Evolutionary conservation across 2,888 invertebrate genomes (phyloP).

Genomic region (Drosophila kokeensis): DNA sequence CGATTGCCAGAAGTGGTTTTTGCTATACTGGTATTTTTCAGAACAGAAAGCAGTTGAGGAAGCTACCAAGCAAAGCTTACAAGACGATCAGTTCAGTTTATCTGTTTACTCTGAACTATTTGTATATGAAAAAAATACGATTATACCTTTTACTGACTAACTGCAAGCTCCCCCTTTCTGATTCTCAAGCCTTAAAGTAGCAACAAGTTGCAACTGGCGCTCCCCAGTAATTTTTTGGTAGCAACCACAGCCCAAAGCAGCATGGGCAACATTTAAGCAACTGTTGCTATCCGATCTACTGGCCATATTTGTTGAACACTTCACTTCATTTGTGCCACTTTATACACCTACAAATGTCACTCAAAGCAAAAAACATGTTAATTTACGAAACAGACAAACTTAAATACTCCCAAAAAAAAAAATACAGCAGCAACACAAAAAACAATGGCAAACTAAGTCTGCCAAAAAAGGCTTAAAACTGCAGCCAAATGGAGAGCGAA

Average conservation of each 20-base stretch:
- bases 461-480: slow-evolving; percentile 65
- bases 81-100: neutral
- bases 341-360: slow-evolving; percentile 80
- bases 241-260: slow-evolving; percentile 20
- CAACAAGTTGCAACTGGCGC: slow-evolving; percentile 45
- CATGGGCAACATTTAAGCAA: slow-evolving; percentile 42
- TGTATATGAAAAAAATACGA: neutral
- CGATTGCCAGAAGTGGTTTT: slow-evolving; percentile 31
- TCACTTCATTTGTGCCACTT: slow-evolving; percentile 81
- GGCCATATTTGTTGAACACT: slow-evolving; percentile 77
- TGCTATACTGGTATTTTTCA: neutral
- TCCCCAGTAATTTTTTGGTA: slow-evolving; percentile 33
- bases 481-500: slow-evolving; percentile 49
- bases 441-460: slow-evolving; percentile 46
- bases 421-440: slow-evolving; percentile 15
- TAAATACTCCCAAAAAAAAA: slow-evolving; percentile 52
- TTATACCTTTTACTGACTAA: neutral
- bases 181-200: slow-evolving; percentile 13
- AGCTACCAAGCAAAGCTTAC: slow-evolving; percentile 9
- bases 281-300: slow-evolving; percentile 54
- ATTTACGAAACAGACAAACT: slow-evolving; percentile 62
- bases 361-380: slow-evolving; percentile 78
- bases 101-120: neutral
- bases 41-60: neutral
- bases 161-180: slow-evolving; percentile 10